Base-by-base conservation (phyloP, 2,113 vertebrate genomes). In the Podilymbus podiceps region DNA sequence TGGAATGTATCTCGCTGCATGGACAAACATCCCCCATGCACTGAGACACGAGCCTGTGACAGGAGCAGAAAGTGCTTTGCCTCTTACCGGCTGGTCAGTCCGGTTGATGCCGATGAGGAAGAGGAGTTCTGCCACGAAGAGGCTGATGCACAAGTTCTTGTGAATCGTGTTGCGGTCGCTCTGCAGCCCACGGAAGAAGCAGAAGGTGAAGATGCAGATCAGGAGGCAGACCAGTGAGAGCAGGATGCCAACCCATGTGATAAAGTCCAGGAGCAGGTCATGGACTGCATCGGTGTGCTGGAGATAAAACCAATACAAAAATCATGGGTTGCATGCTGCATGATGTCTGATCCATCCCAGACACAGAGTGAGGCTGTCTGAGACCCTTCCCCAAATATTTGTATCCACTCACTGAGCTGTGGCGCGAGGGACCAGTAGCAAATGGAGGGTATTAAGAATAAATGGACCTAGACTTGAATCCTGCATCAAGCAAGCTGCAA, bases 131-230 rank as follows among this genome's bases (percentile, higher is more conserved):
- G 99, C 99, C 80, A 99, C 98, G 15, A 99, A 99, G 35, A 99
- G 98, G 93, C 99, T 99, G 96, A 99, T 98, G 95, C 99, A 99
- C 78, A 99, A 97, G 95, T 99, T 99, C 98, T 99, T 99, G 94
- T 99, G 99, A 97, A 99, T 99, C 7, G 99, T 99, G 98, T 99
- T 99, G 33, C 99, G 98, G 85, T 99, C 99, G 3, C 99, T 99
- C 98, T 99, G 99, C 69, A 99, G 99, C 38, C 99, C 99, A 3
- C 99, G 99, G 98, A 99, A 99, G 98, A 99, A 99, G 98, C 99
- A 99, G 98, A 99, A 99, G 86, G 99, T 99, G 98, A 99, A 99
- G 98, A 99, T 99, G 98, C 99, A 99, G 97, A 99, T 99, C 98
- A 99, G 98, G 93, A 99, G 99, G 97, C 99, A 99, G 91, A 99